A percentile compares a stretch with the other conserved stretches of the same genome.
phyloP scores from a whole-genome alignment of 2,113 vertebrate species.

The Mastomys natalensis region DNA sequence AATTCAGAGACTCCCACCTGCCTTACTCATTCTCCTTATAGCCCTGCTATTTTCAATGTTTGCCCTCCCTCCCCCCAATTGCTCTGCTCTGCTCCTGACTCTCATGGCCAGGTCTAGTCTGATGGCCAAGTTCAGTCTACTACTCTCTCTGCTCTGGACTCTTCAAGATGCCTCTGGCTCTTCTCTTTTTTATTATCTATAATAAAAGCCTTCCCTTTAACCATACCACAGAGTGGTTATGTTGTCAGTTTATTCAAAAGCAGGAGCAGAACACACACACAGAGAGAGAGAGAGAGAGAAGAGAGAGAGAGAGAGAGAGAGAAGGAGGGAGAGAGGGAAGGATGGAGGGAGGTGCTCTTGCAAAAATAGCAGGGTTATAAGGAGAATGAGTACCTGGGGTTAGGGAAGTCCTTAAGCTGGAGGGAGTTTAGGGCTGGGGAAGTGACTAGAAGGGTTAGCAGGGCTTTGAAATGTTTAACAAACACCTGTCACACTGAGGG shows the following conservation, averaged over 20 bases:
- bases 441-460: neutral
- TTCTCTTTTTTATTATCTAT: neutral
- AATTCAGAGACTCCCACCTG: neutral
- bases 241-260: neutral
- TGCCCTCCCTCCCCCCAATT: neutral
- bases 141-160: neutral
- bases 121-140: neutral
- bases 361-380: neutral
- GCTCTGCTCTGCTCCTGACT: neutral
- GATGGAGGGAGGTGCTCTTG: no score
- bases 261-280: no score
- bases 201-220: neutral
- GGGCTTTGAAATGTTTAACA: neutral
- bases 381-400: neutral
- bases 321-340: no score
- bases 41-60: neutral
- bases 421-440: neutral
- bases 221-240: neutral
- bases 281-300: neutral
- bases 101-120: neutral
- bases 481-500: neutral
- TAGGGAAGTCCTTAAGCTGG: neutral
- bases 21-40: neutral
- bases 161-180: neutral
- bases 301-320: neutral